Base-by-base conservation (phyloP, 2,888 invertebrate genomes). In the Polyploca ridens region DNA sequence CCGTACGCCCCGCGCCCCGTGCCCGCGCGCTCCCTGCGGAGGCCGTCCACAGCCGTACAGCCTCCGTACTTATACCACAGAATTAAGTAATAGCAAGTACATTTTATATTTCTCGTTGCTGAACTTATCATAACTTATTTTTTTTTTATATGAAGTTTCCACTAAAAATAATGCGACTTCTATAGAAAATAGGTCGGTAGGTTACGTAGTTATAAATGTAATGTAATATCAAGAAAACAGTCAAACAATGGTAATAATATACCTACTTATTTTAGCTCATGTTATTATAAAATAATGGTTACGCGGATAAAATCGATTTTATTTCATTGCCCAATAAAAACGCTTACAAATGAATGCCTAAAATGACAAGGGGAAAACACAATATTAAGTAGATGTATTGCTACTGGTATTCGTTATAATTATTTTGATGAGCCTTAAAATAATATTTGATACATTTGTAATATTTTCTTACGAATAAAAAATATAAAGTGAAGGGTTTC, bases 1-100 rank as follows among this genome's bases (percentile, higher is more conserved):
- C 84, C 83, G 77, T 81, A 78, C 83, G 81, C 71, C 79, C 75
- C 81, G 78, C 79, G 81, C 76, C 79, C 76, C 79, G 75, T 77
- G 77, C 67, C 76, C 69, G 68, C 73, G 68, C 72, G 66, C 70
- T 64, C 72, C 69, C 72, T 62, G 67, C 67, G 72, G 65, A 70
- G 73, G 73, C 74, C 71, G 69, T 74, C 74, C 64, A 58, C 63
- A 64, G 64, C 67, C 67, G 72, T 71, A 70, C 76, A 79, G 78
- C 79, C 84, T 80, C 82, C 74, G 73, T 67, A 63, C 62, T 68
- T 63, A 66, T n/a, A 33, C 14, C 58, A 14, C 58, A 33, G 4
- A 27, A 14, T 58, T 3, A 27, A 58, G 58, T 33, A 27, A 33
- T 58, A 58, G 58, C 13, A 27, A 8, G 8, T 14, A n/a, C 33